Base-by-base conservation (phyloP, 2,797 vertebrate genomes). In the Schizothorax lantsangensis region DNA sequence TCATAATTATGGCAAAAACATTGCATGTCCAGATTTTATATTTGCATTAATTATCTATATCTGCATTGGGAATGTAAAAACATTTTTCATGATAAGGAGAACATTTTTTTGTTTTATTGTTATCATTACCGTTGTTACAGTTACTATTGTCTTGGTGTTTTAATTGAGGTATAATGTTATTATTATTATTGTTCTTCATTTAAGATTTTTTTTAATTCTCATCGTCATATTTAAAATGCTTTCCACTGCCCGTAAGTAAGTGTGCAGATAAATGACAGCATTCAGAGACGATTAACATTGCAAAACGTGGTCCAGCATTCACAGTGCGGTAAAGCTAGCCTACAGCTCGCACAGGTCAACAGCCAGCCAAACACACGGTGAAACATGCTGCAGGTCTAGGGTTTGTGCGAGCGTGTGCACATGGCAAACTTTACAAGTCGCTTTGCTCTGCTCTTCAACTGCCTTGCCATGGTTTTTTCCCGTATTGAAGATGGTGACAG, bases 371-470 rank as follows among this genome's bases (percentile, higher is more conserved):
- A 87, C 75, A 74, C 79, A 74, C n/a, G 10, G 43, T 5, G 17
- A 59, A 59, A 64, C 59, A 78, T 8, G 80, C 79, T 72, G 79
- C 47, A 47, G 79, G 69, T 57, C 92, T 89, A 89, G n/a, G 33
- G 52, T 74, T 85, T 79, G 72, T 82, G 49, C 23, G 79, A 83
- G 64, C 74, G 54, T 88, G 59, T 36, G 57, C 19, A 64, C 38
- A 74, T 81, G 77, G 89, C 88, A 89, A 94, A 93, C 93, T 93
- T 92, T 30, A 30, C 90, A 91, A 91, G 92, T 94, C 91, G 92
- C 91, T 92, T 90, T 91, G 83, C 91, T 91, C 93, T 93, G 88
- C 87, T 91, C 91, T 47, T 83, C 91, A 87, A 82, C 88, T 88
- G 88, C 91, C 88, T 90, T 89, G 89, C 88, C 89, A 89, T 89